phyloP scores from a whole-genome alignment of 1,140 invertebrate species.

The Anoplolepis gracilipes region DNA sequence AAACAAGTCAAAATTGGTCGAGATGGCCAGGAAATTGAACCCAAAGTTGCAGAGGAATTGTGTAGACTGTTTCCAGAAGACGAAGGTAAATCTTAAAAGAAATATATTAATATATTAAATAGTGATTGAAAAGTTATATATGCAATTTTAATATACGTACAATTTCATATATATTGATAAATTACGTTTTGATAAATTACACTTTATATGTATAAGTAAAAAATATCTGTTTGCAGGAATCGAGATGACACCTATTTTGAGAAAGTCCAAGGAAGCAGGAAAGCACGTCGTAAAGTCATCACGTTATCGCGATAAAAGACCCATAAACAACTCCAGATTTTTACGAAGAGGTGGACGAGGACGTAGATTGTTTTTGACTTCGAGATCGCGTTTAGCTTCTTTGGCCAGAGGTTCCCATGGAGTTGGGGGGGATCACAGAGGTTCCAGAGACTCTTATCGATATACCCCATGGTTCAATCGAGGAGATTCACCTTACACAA shows the following conservation, averaged over 20 bases:
- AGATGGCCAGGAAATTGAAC: conserved; percentile 99
- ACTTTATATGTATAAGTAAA: background rate
- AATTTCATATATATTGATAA: background rate
- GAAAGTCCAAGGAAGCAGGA: conserved; percentile 94
- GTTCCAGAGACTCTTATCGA: conserved; percentile 80
- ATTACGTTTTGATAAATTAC: background rate
- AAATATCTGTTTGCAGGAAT: conserved; percentile 85
- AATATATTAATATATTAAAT: background rate
- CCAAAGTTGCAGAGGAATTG: conserved; percentile 96
- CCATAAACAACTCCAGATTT: conserved; percentile 86
- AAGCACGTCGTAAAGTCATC: conserved; percentile 85
- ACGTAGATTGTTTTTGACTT: conserved; percentile 83
- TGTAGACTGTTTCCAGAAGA: conserved; percentile 98
- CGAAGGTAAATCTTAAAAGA: conserved; percentile 86
- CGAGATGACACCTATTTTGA: conserved; percentile 95
- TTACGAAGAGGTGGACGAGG: conserved; percentile 85
- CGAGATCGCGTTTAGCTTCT: conserved; percentile 84
- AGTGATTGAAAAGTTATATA: background rate
- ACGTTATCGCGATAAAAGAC: conserved; percentile 86
- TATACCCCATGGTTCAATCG: conserved; percentile 82
- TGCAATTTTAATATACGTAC: background rate
- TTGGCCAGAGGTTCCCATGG: conserved; percentile 82
- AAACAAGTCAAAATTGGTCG: conserved; percentile 99
- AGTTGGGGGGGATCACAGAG: conserved; percentile 76
- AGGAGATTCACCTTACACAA: conserved; percentile 82